A percentile compares a stretch with the other conserved stretches of the same genome.
These are phyloP conservation scores for Aphaenogaster ashmeadi DNA, from an alignment of 1,140 invertebrate genomes.

Conservation along the genomic window DNA sequence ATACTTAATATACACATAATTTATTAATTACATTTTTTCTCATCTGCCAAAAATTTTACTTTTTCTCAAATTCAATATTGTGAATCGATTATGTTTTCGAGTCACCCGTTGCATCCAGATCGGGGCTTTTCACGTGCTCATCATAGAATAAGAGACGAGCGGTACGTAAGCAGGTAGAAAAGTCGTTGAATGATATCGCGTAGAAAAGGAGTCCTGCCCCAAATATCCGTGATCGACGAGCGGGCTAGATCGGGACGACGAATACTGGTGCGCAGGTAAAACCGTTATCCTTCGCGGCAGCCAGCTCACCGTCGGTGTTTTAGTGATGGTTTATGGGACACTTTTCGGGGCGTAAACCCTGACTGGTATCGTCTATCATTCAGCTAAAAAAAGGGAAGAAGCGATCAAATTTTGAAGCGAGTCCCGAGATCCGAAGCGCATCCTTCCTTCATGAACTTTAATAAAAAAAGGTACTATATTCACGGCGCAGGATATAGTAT, in stretches of 20 bases:
- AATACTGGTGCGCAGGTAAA: constrained; percentile 77
- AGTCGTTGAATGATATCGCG: constrained; percentile 82
- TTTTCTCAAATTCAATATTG: not conserved
- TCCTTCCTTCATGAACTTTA: not conserved
- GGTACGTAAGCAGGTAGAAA: constrained; percentile 80
- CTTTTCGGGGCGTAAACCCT: constrained; percentile 69
- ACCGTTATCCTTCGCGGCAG: constrained; percentile 75
- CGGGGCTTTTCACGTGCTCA: constrained; percentile 67
- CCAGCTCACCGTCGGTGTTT: constrained; percentile 65
- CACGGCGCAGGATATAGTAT: no score
- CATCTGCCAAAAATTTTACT: not conserved
- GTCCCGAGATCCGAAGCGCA: not conserved
- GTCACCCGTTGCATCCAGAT: constrained; percentile 75
- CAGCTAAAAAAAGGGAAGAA: constrained; percentile 41
- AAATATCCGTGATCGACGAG: constrained; percentile 79
- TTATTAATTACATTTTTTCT: not conserved
- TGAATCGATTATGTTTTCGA: not conserved
- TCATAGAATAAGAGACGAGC: constrained; percentile 40
- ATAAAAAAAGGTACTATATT: constrained; percentile 17
- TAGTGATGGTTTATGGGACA: constrained; percentile 73
- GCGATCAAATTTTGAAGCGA: constrained; percentile 12
- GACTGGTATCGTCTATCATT: constrained; percentile 68
- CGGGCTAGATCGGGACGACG: constrained; percentile 69
- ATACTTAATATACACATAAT: not conserved
- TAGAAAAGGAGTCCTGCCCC: constrained; percentile 74